Evolutionary conservation across 1,140 invertebrate genomes (phyloP), one percentile per base, ranked within the genome.

Genomic region (Bombyx mori): DNA sequence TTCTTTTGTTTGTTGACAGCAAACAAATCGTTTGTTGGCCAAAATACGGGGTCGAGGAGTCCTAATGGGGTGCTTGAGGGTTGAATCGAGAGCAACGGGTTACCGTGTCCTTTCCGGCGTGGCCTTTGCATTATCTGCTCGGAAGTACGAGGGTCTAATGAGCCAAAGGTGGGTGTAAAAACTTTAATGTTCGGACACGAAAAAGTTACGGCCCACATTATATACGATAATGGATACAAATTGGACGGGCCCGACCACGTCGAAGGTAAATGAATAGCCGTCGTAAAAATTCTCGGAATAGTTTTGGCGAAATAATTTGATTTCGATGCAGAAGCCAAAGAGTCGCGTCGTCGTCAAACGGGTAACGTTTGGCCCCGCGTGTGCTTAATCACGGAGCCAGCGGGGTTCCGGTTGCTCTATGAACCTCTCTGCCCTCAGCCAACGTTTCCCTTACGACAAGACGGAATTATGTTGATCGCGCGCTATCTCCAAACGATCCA

Each of bases 11-110:
- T 79, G 79, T 77, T 86, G 80, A 83, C 80, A 75, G 73, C 73
- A 83, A 86, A 86, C 82, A 86, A 86, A 86, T 86, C 79, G 82
- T 86, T 82, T 80, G 76, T 78, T 79, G 71, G 61, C 63, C 75
- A 71, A 78, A 77, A 80, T 72, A 72, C 54, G 67, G 72, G 75
- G 77, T 73, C 68, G 76, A 65, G 65, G 56, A 63, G 61, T 60
- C 44, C 26, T 75, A 77, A 77, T 79, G 66, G 77, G 75, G 75
- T 81, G 72, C 68, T 85, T 69, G 79, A 79, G 79, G 79, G 79
- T 80, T 78, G 71, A 72, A 75, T 74, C 62, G 71, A 73, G 75
- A 78, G 68, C 73, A 74, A 64, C 68, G 75, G 82, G 80, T 78
- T 80, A 82, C 75, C 65, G 65, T 63, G 75, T 77, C 79, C 77